Evolutionary conservation across 1,140 invertebrate genomes (phyloP), one percentile per base, ranked within the genome.

Genomic region (Gonioctena quinquepunctata): DNA sequence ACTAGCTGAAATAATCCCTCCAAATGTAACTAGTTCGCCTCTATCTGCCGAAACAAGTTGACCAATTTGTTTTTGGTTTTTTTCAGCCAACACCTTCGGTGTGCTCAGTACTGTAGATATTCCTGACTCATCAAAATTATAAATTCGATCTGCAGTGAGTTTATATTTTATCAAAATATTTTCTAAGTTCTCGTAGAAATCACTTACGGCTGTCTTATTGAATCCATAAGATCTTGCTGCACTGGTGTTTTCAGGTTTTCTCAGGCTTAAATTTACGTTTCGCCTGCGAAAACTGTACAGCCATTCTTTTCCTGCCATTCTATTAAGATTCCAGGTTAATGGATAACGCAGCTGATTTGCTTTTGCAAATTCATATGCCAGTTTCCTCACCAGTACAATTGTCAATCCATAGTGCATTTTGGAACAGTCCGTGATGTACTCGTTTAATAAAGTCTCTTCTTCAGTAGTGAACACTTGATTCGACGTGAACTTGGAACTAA

Each of bases 1-100:
- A 42, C 28, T 42, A 2, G 28, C 28, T 11, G 6, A 42, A 42
- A 33, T 33, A 13, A 42, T 42, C 8, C 8, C 28, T 11, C 6
- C 6, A 42, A 84, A 78, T 67, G 82, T 84, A 11, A 83, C 73
- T 1, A 83, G 65, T 67, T 81, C 74, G 3, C 82, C 83, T 72
- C 80, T 76, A 74, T 84, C 81, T 13, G 79, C 78, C 23, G 82
- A 82, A 13, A 81, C 80, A 6, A 80, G 73, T 80, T 82, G 77
- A 18, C 77, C 81, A 11, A 82, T 77, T 77, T 84, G 79, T 77
- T 79, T 82, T 60, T 76, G 72, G 19, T 1, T 18, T 16, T 52
- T 52, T 13, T 0, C 13, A 80, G 81, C 75, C 62, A 76, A 68
- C 50, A 83, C 42, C 77, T 82, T 83, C 5, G 78, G 75, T n/a